These are phyloP conservation scores for Lochmaea capreae DNA, from an alignment of 2,888 invertebrate genomes.

Conservation along the genomic window DNA sequence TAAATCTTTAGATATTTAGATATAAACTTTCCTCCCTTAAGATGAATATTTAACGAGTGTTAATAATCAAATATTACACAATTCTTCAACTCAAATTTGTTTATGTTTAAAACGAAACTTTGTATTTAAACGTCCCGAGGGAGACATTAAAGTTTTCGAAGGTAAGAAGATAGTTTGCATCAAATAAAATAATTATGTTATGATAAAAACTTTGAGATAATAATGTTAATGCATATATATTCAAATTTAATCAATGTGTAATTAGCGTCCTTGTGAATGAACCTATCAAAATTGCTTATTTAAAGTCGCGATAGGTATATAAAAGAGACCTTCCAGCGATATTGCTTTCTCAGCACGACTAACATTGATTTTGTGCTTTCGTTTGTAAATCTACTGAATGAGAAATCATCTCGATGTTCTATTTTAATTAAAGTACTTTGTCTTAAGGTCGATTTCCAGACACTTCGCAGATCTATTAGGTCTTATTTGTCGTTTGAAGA, in stretches of 20 bases:
- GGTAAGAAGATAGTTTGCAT: neutral
- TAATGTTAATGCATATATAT: no score
- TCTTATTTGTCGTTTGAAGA: neutral
- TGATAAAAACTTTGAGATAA: no score
- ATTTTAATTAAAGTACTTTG: neutral
- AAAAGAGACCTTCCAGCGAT: neutral
- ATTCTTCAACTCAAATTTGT: neutral
- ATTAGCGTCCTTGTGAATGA: neutral
- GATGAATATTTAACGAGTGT: neutral
- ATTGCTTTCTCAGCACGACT: neutral
- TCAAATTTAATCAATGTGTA: neutral
- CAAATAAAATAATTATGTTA: no score
- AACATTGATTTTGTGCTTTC: neutral
- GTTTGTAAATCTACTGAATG: conserved; percentile 5
- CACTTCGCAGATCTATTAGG: neutral
- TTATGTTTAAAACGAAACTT: no score
- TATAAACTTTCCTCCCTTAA: neutral
- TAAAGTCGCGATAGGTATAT: neutral
- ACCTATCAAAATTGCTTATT: neutral
- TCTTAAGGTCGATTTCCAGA: neutral
- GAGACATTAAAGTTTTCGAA: neutral
- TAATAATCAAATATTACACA: neutral
- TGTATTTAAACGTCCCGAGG: neutral
- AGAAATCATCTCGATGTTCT: neutral
- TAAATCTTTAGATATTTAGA: conserved; percentile 10